Conservation (phyloP, 2,888 invertebrate species). For the Sesamia inferens region DNA sequence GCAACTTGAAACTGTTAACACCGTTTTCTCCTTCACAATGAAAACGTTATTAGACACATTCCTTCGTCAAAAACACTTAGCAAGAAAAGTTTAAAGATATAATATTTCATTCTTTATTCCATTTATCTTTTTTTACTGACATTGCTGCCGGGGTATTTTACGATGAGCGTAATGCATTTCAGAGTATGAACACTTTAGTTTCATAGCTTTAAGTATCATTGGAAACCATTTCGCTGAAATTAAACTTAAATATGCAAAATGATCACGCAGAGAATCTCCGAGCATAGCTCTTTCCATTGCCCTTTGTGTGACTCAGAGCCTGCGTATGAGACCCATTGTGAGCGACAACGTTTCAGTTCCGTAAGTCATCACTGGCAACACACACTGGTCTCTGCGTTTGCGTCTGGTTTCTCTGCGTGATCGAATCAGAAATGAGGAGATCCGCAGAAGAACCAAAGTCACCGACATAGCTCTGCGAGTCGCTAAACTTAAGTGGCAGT, state of each 20-base stretch:
- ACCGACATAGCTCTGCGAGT: no score
- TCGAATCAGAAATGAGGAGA: no score
- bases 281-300: no score
- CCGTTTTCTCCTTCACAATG: slow-evolving; percentile 3
- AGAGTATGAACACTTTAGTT: slow-evolving; percentile 30
- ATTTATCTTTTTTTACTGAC: slow-evolving; percentile 25
- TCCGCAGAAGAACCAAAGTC: no score
- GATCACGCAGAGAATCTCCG: not conserved
- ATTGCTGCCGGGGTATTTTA: slow-evolving; percentile 19
- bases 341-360: no score
- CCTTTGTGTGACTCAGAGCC: no score
- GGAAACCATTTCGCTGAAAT: slow-evolving; percentile 24
- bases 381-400: no score
- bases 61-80: slow-evolving; percentile 39
- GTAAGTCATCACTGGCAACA: no score
- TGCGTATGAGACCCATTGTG: no score
- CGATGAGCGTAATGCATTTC: slow-evolving; percentile 44
- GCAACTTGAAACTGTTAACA: not conserved
- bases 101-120: slow-evolving; percentile 17
- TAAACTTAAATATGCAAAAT: slow-evolving; percentile 19
- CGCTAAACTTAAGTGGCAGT: no score
- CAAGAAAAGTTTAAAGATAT: slow-evolving; percentile 17
- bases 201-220: slow-evolving; percentile 15
- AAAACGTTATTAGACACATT: slow-evolving; percentile 33
- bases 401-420: no score